Evolutionary conservation across 1,140 invertebrate species (phyloP), one percentile per base, ranked within the genome.

Genomic region (Temnothorax longispinosus): DNA sequence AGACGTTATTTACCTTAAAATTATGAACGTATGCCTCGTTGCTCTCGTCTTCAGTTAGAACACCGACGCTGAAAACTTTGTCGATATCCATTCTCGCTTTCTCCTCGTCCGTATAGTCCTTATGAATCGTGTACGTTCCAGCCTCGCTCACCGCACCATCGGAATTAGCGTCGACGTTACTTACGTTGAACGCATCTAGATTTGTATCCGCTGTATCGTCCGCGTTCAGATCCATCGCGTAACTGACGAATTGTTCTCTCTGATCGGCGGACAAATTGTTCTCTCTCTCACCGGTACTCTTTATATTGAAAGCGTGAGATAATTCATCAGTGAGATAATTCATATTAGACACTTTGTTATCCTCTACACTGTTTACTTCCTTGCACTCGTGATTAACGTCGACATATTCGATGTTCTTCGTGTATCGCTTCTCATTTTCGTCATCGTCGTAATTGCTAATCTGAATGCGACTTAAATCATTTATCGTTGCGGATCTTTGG

Each of bases 51-150:
- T 95, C 94, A 8, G 95, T 94, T 38, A 96, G 90, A 85, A 94
- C 88, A 67, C 96, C 95, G 18, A 97, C 95, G 67, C 96, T 96
- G 94, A 98, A 98, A 58, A 97, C 96, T 88, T 96, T 96, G 90
- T 98, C 98, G 89, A 99, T 99, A 91, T 98, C 97, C 96, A 97
- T 97, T 90, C 98, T 96, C 64, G 98, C 98, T 95, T 98, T 97
- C 88, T 98, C 97, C 91, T 98, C 97, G 91, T 98, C 98, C 0
- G 97, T 97, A 89, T 98, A 98, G 89, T 98, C 97, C 77, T 97
- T 97, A 89, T 98, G 97, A 52, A 99, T 97, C 0, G 98, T 99
- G 89, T 99, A 99, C 1, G 98, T 99, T 44, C 98, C 98, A 7
- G 97, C 96, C 93, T 98, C 98, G 94, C 98, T 98, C 0, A 97